A percentile compares a stretch with the other conserved stretches of the same genome.
Conservation (phyloP, 2,113 vertebrate genomes). For the Caranx ignobilis region DNA sequence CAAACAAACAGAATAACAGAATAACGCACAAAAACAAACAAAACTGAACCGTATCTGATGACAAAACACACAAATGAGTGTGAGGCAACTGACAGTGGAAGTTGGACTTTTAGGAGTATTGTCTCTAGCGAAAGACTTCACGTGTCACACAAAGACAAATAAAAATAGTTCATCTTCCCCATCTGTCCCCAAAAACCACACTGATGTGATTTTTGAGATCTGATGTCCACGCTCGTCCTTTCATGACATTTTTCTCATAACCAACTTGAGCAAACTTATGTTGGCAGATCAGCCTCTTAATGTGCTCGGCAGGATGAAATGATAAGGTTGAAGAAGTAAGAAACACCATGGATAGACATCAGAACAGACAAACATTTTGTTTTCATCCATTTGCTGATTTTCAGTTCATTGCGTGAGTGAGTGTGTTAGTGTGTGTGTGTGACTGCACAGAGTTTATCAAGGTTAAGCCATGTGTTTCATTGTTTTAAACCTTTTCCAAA, state of each 20-base stretch:
- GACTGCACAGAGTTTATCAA: neutral
- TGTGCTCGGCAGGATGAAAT: neutral
- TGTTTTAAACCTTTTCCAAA: neutral
- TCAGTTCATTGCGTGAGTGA: neutral
- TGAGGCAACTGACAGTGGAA: neutral
- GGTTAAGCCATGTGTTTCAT: neutral
- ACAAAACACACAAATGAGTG: constrained; percentile 7
- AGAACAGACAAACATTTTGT: neutral
- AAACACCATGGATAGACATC: neutral
- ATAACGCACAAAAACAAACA: constrained; percentile 16
- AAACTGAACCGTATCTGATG: neutral
- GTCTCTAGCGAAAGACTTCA: neutral
- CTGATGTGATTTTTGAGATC: constrained; percentile 10
- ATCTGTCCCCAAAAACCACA: constrained; percentile 26
- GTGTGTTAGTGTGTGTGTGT: no score
- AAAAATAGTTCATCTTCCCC: constrained; percentile 29
- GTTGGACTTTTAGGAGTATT: neutral
- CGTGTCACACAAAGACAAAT: neutral
- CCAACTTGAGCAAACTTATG: neutral
- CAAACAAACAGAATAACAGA: constrained; percentile 1
- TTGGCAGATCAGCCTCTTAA: neutral
- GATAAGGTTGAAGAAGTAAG: neutral
- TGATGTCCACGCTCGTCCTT: neutral
- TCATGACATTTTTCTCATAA: neutral
- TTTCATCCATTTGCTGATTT: neutral